Conservation (phyloP, 35 echinoderm and acorn worm genomes). For the Holothuria glaberrima region DNA sequence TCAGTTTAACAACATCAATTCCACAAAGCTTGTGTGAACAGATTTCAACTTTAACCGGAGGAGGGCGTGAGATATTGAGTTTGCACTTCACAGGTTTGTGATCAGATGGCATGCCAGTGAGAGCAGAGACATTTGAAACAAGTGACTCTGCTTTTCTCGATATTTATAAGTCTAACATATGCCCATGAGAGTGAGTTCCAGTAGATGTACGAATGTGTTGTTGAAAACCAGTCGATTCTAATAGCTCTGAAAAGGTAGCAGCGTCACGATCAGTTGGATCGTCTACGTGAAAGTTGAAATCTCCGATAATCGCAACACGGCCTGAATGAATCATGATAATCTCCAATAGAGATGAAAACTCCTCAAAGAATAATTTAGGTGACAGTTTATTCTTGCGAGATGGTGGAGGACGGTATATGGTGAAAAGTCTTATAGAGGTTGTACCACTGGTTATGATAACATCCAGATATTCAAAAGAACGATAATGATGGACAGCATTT, state of each 20-base stretch:
- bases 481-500: slow-evolving; percentile 29
- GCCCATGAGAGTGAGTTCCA: slow-evolving; percentile 43
- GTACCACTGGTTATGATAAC: too few species aligned
- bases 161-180: slow-evolving; percentile 74
- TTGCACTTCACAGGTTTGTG: too few species aligned
- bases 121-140: slow-evolving; percentile 28
- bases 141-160: too few species aligned
- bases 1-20: too few species aligned
- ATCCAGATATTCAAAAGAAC: too few species aligned
- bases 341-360: too few species aligned
- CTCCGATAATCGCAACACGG: slow-evolving; percentile 63
- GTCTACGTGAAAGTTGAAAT: slow-evolving; percentile 81
- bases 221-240: slow-evolving; percentile 44
- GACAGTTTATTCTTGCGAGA: slow-evolving; percentile 61
- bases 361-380: too few species aligned
- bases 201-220: slow-evolving; percentile 57
- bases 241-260: slow-evolving; percentile 27
- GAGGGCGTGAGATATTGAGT: slow-evolving; percentile 26
- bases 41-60: too few species aligned
- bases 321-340: slow-evolving; percentile 41
- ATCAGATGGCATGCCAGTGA: slow-evolving; percentile 58
- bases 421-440: slow-evolving; percentile 37
- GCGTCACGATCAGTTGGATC: slow-evolving; percentile 41
- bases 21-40: too few species aligned
- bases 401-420: slow-evolving; percentile 62